Base-by-base conservation (phyloP, 2,888 invertebrate species). In the Epistrophe grossulariae region DNA sequence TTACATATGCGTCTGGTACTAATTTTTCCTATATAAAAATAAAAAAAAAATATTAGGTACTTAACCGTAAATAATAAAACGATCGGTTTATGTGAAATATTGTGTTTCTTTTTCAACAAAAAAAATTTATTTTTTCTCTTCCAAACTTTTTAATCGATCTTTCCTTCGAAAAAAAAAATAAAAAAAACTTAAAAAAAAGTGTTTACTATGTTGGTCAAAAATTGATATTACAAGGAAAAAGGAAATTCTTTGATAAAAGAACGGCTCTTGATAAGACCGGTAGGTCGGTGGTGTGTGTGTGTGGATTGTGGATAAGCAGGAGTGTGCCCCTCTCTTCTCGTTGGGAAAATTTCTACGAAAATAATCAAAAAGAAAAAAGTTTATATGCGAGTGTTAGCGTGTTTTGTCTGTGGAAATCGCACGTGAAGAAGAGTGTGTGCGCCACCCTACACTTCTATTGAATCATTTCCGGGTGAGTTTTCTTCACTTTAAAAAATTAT, bases 371-470 rank as follows among this genome's bases (percentile, higher is more conserved):
- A 81, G 57, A 45, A 74, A 81, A 64, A 77, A 64, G 70, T 71
- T 45, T 81, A 57, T 77, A 71, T 71, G 77, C 68, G 66, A 83
- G 55, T 70, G 52, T 15, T 28, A 66, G 64, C 24, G 66, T 72
- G 40, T 73, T 62, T 73, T 60, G 55, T 28, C 60, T 79, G 74
- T 84, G 57, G 74, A 84, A 84, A 74, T 76, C 70, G 45, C 64
- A 74, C 70, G 76, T 70, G 76, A 80, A 84, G 79, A 66, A 79
- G 79, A 84, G 84, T 84, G 76, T 76, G 70, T 81, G 71, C 71
- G 71, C 76, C 80, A 55, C 80, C 76, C 71, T 72, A 71, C 59
- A 76, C 71, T 40, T 76, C 52, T 80, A 52, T 64, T 80, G 4
- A 84, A 77, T 76, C 71, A 60, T 70, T 59, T 72, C 43, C 71